These are phyloP conservation scores for Poecilia picta DNA, from an alignment of 2,797 vertebrate species.

Conservation along the genomic window DNA sequence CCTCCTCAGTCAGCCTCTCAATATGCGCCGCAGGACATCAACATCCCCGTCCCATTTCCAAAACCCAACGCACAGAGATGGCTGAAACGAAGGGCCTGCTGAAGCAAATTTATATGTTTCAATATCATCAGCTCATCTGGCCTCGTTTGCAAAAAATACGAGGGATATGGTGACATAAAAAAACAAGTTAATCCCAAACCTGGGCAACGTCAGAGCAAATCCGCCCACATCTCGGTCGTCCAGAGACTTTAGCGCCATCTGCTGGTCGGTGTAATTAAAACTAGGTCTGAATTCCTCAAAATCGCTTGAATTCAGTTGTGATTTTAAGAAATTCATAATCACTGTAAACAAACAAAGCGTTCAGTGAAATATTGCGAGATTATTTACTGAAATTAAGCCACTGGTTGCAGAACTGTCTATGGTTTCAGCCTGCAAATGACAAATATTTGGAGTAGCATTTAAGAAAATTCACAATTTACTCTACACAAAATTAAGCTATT, in stretches of 20 bases:
- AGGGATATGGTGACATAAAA: slow-evolving; percentile 67
- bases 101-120: rapidly evolving
- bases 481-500: too few relatives aligned
- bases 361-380: background rate
- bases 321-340: background rate
- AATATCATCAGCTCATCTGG: background rate
- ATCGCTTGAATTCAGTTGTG: background rate
- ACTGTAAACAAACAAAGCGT: background rate
- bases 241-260: slow-evolving; percentile 63
- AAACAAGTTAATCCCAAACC: slow-evolving; percentile 80
- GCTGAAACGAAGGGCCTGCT: rapidly evolving
- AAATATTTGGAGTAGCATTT: background rate
- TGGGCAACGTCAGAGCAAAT: slow-evolving; percentile 59
- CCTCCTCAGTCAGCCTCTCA: slow-evolving; percentile 54
- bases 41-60: background rate
- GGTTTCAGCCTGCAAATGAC: background rate
- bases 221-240: slow-evolving; percentile 59
- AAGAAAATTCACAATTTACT: background rate
- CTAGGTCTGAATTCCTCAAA: background rate
- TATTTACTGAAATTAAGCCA: slow-evolving; percentile 44
- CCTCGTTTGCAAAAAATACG: slow-evolving; percentile 13
- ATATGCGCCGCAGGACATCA: slow-evolving; percentile 11
- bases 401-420: slow-evolving; percentile 34
- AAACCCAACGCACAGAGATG: background rate
- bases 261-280: slow-evolving; percentile 27